Evolutionary conservation across 2,797 vertebrate species (phyloP), one percentile per base, ranked within the genome.

Genomic region (Rachycentron canadum): DNA sequence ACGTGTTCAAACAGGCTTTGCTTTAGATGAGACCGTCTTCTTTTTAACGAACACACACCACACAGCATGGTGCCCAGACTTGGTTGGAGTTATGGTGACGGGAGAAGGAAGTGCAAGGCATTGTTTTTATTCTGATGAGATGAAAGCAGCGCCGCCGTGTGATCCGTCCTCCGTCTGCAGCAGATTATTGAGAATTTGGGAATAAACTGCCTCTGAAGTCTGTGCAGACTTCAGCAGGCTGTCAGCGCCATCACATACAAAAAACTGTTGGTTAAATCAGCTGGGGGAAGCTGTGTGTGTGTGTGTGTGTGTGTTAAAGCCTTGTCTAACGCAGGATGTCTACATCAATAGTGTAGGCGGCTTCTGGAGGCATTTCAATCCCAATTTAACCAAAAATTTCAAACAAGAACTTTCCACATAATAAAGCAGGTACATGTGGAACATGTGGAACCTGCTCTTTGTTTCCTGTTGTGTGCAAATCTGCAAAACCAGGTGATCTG

Each of bases 161-260:
- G 25, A 55, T 68, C 70, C 38, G 2, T 41, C 40, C 47, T 55
- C 43, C 45, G 8, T 16, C 68, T 56, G 67, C 36, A 11, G 40
- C 38, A 49, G 56, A 65, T 70, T 70, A 74, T 74, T 69, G 55
- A 26, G 38, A 74, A 62, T 78, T 71, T 58, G 69, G 57, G 62
- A 78, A 75, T 63, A 68, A 70, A 61, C 2, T 30, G 17, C 69
- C 69, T 84, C 59, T 75, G 78, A 81, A 59, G 56, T 71, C 28
- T 64, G 7, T 23, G 63, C 43, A 4, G 40, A 47, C 43, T n/a
- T n/a, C n/a, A n/a, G n/a, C n/a, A n/a, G n/a, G 0, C 74, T 19
- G 63, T 73, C 69, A 55, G 53, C 49, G 14, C 52, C 45, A 19
- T 76, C 69, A 56, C 45, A 56, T 10, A 75, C 45, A 43, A n/a